A percentile compares a stretch with the other conserved stretches of the same genome.
Conservation (phyloP, 1,140 invertebrate species). For the Piezodorus guildinii region DNA sequence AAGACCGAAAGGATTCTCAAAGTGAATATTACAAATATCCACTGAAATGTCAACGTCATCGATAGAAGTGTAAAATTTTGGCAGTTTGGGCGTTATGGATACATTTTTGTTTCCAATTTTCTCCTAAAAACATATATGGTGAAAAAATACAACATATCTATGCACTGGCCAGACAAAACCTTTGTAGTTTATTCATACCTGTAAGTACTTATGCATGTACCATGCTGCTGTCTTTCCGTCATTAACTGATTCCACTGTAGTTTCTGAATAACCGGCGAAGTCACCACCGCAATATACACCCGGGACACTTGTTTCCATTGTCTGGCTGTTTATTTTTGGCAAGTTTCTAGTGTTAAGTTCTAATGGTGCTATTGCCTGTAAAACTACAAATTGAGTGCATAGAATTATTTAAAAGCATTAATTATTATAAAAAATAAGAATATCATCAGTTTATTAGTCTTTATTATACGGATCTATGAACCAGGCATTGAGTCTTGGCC, state of each 20-base stretch:
- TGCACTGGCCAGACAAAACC: background rate
- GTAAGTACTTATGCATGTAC: conserved; percentile 87
- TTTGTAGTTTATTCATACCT: conserved; percentile 43
- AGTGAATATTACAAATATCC: conserved; percentile 83
- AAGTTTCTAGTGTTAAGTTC: conserved; percentile 63
- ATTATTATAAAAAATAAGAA: too few species aligned
- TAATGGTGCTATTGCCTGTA: conserved; percentile 64
- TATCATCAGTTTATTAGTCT: too few species aligned
- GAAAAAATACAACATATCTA: background rate
- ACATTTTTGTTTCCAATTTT: conserved; percentile 2
- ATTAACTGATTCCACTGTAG: conserved; percentile 95
- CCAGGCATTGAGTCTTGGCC: too few species aligned
- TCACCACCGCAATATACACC: conserved; percentile 91
- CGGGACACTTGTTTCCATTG: conserved; percentile 64
- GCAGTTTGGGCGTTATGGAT: conserved; percentile 57
- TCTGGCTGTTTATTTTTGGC: conserved; percentile 62
- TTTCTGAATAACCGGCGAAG: conserved; percentile 84
- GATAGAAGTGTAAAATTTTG: conserved; percentile 85
- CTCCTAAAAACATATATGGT: background rate
- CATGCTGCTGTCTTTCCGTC: conserved; percentile 96
- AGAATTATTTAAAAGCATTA: too few species aligned
- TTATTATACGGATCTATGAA: too few species aligned
- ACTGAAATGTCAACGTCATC: conserved; percentile 88
- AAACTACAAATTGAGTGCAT: conserved; percentile 34
- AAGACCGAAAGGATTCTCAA: conserved; percentile 93